Conservation (phyloP, 2,888 invertebrate species). For the Branchipolynoe longqiensis region DNA sequence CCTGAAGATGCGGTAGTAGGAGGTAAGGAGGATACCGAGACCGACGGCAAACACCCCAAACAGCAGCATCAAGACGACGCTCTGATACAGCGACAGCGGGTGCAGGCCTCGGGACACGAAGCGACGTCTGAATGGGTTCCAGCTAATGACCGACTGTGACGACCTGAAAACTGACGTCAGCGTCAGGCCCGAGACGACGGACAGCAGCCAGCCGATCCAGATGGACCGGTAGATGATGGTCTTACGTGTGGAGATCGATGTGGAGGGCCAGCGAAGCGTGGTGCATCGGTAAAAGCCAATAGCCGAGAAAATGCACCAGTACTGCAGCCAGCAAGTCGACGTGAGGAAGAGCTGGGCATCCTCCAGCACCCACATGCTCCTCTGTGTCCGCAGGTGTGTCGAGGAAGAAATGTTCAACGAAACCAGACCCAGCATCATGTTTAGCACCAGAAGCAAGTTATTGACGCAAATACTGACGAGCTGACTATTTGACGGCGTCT, state of each 20-base stretch:
- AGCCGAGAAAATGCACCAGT: constrained; percentile 76
- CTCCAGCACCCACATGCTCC: constrained; percentile 67
- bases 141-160: constrained; percentile 62
- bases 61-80: constrained; percentile 68
- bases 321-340: constrained; percentile 74
- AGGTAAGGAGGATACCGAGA: constrained; percentile 68
- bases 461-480: constrained; percentile 78
- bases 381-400: neutral
- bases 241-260: constrained; percentile 70
- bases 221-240: constrained; percentile 75
- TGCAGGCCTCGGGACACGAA: neutral
- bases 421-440: constrained; percentile 72
- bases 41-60: constrained; percentile 69
- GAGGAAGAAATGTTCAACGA: constrained; percentile 65
- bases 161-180: constrained; percentile 71
- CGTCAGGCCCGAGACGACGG: constrained; percentile 71
- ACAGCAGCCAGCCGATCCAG: constrained; percentile 73
- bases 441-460: constrained; percentile 72
- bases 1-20: constrained; percentile 74
- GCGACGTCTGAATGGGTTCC: constrained; percentile 63
- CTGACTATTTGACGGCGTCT: constrained; percentile 78
- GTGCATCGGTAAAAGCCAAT: constrained; percentile 73
- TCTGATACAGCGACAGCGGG: constrained; percentile 19
- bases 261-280: constrained; percentile 73
- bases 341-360: constrained; percentile 75